Evolutionary conservation across 1,140 invertebrate genomes (phyloP), one percentile per base, ranked within the genome.

Genomic region (Saccostrea glomerata): DNA sequence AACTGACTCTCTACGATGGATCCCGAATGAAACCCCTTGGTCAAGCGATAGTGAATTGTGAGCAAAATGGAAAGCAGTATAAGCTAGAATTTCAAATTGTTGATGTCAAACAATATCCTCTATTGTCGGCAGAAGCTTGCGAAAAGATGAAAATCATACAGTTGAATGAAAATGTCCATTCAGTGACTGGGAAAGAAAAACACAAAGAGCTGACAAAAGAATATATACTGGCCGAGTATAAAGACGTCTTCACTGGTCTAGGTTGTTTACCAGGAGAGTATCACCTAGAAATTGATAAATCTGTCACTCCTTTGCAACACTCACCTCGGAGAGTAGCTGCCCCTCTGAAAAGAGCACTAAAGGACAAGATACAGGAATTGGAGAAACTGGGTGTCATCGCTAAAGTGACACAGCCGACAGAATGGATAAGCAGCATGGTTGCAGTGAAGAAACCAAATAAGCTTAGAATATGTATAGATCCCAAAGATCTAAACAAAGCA

Each of bases 361-460:
- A 94, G 89, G 85, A 91, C 2, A 47, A 47, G 40, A 47, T 47
- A 47, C 40, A 47, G 87, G 83, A 90, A 87, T n/a, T 87, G 73
- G 70, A 88, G 5, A 40, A 36, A 23, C 66, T 90, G 60, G 84
- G 40, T 47, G 40, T 47, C 40, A 47, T 47, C 40, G 40, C 40
- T 47, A 47, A 47, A 47, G 40, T 47, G 40, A 47, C 40, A 47
- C 40, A 87, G 63, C 93, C 94, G 7, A 94, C 95, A 6, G 94
- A 95, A 66, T 96, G 95, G 95, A 94, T 96, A 0, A 95, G 94
- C 89, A 91, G 92, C 47, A 89, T 96, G 56, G 95, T 95, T 0
- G 91, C 95, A n/a, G 94, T 95, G 20, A 91, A 92, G 82, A 96
- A 96, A 92, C 88, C 90, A 40, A 92, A 92, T 60, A 89, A 93